Conservation (phyloP, 1,140 invertebrate species). For the Dinoponera quadriceps region DNA sequence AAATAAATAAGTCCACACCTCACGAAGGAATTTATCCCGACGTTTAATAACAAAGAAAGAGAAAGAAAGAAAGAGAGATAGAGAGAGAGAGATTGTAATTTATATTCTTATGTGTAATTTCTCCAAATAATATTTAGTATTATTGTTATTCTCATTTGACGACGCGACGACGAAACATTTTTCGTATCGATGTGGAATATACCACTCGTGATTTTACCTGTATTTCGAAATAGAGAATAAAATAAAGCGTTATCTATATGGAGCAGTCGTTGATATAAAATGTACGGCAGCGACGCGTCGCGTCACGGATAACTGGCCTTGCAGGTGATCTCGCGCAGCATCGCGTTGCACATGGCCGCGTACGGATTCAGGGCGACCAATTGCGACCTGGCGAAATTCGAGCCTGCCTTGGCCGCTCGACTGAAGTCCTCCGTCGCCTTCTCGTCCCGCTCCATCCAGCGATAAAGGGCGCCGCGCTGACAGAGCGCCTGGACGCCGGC, state of each 20-base stretch:
- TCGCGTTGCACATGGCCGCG: conserved; percentile 96
- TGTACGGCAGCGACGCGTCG: not conserved
- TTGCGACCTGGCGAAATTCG: conserved; percentile 93
- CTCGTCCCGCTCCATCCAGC: conserved; percentile 87
- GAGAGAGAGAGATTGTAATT: conserved; percentile 71
- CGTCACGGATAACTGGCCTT: conserved; percentile 32
- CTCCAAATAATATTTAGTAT: conserved; percentile 71
- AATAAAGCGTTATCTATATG: conserved; percentile 58
- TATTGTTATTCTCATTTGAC: conserved; percentile 69
- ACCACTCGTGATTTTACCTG: conserved; percentile 42
- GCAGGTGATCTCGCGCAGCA: conserved; percentile 90
- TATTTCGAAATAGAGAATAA: conserved; percentile 79
- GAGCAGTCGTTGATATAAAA: conserved; percentile 4
- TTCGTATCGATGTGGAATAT: conserved; percentile 50
- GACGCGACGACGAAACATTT: conserved; percentile 46
- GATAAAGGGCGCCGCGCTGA: conserved; percentile 91
- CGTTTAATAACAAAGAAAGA: no score
- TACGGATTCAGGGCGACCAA: conserved; percentile 93
- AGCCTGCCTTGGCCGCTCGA: conserved; percentile 91
- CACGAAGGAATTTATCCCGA: conserved; percentile 51
- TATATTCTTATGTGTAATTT: conserved; percentile 77
- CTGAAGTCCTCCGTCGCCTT: conserved; percentile 91
- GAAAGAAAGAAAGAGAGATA: no score
- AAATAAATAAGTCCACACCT: conserved; percentile 39
- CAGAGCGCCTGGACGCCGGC: conserved; percentile 91